Evolutionary conservation across 2,888 invertebrate species (phyloP).

Genomic region (Harpagoxenus sublaevis): DNA sequence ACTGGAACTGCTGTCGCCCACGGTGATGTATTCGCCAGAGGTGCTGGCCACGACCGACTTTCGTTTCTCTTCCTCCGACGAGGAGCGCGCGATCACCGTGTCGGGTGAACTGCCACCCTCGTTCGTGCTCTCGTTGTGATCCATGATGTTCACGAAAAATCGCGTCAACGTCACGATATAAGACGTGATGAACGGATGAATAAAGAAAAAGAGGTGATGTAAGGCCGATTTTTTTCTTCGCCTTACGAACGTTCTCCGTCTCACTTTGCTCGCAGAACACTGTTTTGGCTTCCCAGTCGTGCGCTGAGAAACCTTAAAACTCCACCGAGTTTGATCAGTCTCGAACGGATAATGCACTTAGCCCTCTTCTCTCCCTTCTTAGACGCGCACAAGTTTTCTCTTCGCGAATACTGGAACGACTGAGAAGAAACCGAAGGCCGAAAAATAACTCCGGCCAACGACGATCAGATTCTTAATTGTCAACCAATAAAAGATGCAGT

Average conservation of each 20-base stretch:
- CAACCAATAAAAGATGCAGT: neutral
- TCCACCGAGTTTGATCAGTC: conserved; percentile 66
- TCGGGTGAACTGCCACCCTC: conserved; percentile 81
- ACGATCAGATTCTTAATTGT: neutral
- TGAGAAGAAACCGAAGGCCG: conserved; percentile 66
- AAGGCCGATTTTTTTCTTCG: neutral
- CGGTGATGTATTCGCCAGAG: conserved; percentile 77
- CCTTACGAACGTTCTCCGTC: conserved; percentile 9
- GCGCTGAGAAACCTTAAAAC: conserved; percentile 79
- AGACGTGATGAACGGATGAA: neutral
- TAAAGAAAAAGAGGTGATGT: neutral
- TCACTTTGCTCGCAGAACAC: conserved; percentile 51
- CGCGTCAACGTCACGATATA: neutral
- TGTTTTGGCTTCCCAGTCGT: conserved; percentile 77
- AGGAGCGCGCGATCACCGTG: conserved; percentile 80
- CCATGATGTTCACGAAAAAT: conserved; percentile 69
- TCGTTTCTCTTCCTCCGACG: conserved; percentile 80
- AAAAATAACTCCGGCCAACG: neutral
- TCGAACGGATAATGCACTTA: conserved; percentile 70
- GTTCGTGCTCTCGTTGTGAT: conserved; percentile 78
- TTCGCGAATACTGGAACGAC: conserved; percentile 9
- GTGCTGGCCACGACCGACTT: conserved; percentile 65
- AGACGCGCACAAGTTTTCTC: conserved; percentile 12
- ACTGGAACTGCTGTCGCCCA: conserved; percentile 81
- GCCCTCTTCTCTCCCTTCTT: conserved; percentile 7